phyloP scores from a whole-genome alignment of 2,888 invertebrate genomes.

The Phyto melanocephala region DNA sequence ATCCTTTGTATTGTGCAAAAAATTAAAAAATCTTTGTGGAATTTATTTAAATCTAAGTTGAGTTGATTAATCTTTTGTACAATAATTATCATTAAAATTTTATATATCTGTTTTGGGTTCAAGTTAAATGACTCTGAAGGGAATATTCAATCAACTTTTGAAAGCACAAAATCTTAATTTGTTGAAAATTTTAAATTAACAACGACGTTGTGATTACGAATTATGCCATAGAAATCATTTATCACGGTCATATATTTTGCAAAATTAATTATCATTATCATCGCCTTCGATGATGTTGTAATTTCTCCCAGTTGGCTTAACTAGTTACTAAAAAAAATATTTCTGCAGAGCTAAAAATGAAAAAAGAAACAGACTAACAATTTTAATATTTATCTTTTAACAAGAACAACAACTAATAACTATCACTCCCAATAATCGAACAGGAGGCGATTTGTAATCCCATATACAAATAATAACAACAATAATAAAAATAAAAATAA shows the following conservation, averaged over 20 bases:
- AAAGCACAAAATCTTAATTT: constrained; percentile 24
- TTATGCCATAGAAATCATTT: not conserved
- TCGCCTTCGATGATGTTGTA: not conserved
- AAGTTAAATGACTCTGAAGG: not conserved
- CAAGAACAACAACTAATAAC: not conserved
- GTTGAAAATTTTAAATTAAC: not conserved
- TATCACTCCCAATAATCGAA: not conserved
- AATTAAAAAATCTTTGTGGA: not conserved
- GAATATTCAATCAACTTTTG: constrained; percentile 42
- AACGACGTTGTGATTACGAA: not conserved
- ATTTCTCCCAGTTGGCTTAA: constrained; percentile 18
- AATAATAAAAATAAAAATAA: not conserved
- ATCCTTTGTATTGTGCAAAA: not conserved
- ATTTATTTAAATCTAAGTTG: constrained; percentile 19
- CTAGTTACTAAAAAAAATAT: too few species aligned
- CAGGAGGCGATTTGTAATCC: constrained; percentile 6
- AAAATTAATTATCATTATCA: not conserved
- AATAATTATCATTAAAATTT: constrained; percentile 30
- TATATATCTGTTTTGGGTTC: not conserved
- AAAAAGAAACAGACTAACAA: too few species aligned
- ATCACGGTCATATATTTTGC: constrained; percentile 5
- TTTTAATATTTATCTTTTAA: not conserved
- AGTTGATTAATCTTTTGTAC: constrained; percentile 44
- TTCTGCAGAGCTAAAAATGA: too few species aligned
- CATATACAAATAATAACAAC: constrained; percentile 2